These are phyloP conservation scores for Corythoichthys haematopterus DNA, from an alignment of 2,113 vertebrate genomes.

Conservation along the genomic window DNA sequence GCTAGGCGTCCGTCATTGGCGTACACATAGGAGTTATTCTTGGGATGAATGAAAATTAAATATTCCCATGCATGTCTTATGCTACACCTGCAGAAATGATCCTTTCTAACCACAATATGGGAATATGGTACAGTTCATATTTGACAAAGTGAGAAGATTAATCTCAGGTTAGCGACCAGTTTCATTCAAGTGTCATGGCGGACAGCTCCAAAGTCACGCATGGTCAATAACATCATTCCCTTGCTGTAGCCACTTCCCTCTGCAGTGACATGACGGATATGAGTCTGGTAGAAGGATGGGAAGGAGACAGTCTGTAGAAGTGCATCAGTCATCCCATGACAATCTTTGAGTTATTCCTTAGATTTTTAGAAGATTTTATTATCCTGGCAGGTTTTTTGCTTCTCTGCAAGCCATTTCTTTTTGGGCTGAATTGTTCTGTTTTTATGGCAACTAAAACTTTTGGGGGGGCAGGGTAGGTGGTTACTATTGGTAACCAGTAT, in stretches of 20 bases:
- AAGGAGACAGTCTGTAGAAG: conserved; percentile 10
- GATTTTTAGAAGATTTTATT: conserved; percentile 8
- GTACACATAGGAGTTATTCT: background rate
- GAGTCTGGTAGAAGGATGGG: conserved; percentile 31
- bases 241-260: conserved; percentile 49
- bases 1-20: background rate
- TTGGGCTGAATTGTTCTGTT: conserved; percentile 10
- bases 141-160: conserved; percentile 51
- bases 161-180: conserved; percentile 42
- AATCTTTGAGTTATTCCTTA: conserved; percentile 30
- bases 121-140: conserved; percentile 7
- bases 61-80: background rate
- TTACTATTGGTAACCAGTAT: conserved; percentile 69
- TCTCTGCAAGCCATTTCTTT: conserved; percentile 14
- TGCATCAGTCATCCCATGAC: conserved; percentile 26
- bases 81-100: conserved; percentile 9
- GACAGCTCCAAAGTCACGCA: conserved; percentile 34
- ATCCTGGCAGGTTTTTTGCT: conserved; percentile 23
- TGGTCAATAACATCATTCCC: conserved; percentile 52
- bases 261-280: conserved; percentile 66
- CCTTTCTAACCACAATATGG: background rate
- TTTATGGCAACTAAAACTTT: conserved; percentile 43
- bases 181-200: conserved; percentile 43
- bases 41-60: too few species aligned
- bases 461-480: conserved; percentile 18